Conservation (phyloP, 1,140 invertebrate genomes). For the Philaenus spumarius region DNA sequence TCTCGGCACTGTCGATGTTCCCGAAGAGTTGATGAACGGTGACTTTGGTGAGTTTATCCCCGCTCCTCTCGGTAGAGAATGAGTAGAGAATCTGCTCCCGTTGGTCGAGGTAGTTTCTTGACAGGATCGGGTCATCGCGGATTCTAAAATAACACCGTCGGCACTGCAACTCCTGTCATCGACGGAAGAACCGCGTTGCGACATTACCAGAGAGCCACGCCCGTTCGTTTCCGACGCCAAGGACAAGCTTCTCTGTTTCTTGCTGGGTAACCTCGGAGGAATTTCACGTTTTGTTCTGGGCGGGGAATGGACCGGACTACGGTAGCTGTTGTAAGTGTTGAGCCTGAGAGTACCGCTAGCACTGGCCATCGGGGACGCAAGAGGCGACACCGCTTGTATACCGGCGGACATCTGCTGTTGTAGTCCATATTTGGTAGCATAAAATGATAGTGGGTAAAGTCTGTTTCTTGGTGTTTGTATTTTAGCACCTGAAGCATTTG, state of each 20-base stretch:
- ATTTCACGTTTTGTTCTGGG: conserved; percentile 48
- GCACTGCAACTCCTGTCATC: conserved; percentile 53
- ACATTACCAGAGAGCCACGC: conserved; percentile 37
- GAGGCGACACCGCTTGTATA: conserved; percentile 19
- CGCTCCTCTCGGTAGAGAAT: conserved; percentile 46
- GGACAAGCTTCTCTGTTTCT: conserved; percentile 60
- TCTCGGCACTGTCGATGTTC: conserved; percentile 34
- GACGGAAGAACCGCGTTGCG: conserved; percentile 23
- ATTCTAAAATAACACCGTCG: conserved; percentile 50
- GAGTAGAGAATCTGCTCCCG: conserved; percentile 46
- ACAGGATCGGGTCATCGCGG: conserved; percentile 8
- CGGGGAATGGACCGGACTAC: conserved; percentile 43
- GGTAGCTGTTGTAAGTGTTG: conserved; percentile 26
- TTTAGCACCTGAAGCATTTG: conserved; percentile 75
- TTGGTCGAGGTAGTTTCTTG: conserved; percentile 4
- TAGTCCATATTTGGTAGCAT: conserved; percentile 50
- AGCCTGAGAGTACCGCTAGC: conserved; percentile 30
- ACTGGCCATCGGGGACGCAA: conserved; percentile 29
- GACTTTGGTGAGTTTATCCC: conserved; percentile 35
- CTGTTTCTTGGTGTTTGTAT: conserved; percentile 72
- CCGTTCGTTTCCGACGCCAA: conserved; percentile 48
- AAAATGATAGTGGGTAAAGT: conserved; percentile 57
- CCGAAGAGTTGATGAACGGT: conserved; percentile 26
- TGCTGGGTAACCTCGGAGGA: conserved; percentile 53
- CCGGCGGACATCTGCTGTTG: conserved; percentile 23